These are phyloP conservation scores for Eurosta solidaginis DNA, from an alignment of 1,140 invertebrate species.

Conservation along the genomic window DNA sequence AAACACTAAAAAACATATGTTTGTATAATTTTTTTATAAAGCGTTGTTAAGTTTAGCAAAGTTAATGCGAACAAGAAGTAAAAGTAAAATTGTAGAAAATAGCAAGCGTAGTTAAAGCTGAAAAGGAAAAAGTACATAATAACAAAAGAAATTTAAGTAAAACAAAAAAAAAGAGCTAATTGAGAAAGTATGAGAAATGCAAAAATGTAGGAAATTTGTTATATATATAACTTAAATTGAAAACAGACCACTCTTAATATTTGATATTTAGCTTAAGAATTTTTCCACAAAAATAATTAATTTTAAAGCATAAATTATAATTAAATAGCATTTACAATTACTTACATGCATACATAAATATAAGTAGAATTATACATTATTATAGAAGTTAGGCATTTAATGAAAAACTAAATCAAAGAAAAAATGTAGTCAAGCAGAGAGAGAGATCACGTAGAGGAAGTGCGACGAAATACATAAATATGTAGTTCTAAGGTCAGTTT, in stretches of 20 bases:
- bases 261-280: conserved; percentile 6
- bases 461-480: too few relatives aligned
- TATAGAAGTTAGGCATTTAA: too few relatives aligned
- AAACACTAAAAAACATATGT: neutral
- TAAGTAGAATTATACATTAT: neutral
- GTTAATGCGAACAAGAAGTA: neutral
- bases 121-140: conserved; percentile 5
- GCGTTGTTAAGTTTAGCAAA: conserved; percentile 13
- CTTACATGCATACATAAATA: neutral
- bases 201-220: neutral
- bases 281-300: neutral
- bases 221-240: neutral
- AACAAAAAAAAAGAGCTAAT: neutral
- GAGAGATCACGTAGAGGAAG: too few relatives aligned
- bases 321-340: neutral
- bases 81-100: neutral
- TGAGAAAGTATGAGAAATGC: neutral
- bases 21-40: neutral
- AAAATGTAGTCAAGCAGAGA: too few relatives aligned
- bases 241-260: neutral
- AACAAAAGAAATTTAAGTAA: neutral
- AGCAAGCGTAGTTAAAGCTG: neutral
- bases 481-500: too few relatives aligned
- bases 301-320: neutral
- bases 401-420: too few relatives aligned